Conservation (phyloP, 2,797 vertebrate species). For the Anableps anableps region DNA sequence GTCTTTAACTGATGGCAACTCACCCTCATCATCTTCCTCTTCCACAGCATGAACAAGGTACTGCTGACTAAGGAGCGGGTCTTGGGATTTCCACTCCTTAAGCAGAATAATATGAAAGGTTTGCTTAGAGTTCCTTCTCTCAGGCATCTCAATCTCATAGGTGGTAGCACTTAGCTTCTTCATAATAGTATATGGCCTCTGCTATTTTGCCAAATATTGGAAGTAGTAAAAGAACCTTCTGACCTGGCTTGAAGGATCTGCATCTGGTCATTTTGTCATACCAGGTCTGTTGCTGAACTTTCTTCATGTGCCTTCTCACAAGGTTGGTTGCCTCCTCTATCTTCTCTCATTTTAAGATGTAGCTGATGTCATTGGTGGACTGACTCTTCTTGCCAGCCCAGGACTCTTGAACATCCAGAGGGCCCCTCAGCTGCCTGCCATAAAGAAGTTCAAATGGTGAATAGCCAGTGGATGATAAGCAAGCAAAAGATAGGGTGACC, state of each 20-base stretch:
- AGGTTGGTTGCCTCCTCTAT: background rate
- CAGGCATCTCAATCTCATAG: background rate
- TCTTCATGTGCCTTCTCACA: background rate
- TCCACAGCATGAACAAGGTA: background rate
- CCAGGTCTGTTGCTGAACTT: background rate
- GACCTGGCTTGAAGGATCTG: no score
- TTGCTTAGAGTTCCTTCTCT: background rate
- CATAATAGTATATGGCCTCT: background rate
- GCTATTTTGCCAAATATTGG: background rate
- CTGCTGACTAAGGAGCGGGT: background rate
- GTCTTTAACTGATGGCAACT: background rate
- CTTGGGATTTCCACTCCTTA: background rate
- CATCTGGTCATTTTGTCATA: slow-evolving; percentile 1
- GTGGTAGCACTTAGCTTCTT: background rate
- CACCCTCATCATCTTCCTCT: background rate
- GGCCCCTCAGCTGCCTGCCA: background rate
- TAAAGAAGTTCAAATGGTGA: background rate
- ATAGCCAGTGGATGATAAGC: no score
- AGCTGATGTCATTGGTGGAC: background rate
- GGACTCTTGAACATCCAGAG: background rate
- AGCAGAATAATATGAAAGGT: background rate
- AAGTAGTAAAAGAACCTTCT: no score
- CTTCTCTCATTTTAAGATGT: background rate
- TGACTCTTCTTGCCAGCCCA: background rate
- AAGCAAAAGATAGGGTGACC: no score